A percentile compares a stretch with the other conserved stretches of the same genome.
Conservation (phyloP, 2,888 invertebrate species). For the Himalopsyche kuldschensis region DNA sequence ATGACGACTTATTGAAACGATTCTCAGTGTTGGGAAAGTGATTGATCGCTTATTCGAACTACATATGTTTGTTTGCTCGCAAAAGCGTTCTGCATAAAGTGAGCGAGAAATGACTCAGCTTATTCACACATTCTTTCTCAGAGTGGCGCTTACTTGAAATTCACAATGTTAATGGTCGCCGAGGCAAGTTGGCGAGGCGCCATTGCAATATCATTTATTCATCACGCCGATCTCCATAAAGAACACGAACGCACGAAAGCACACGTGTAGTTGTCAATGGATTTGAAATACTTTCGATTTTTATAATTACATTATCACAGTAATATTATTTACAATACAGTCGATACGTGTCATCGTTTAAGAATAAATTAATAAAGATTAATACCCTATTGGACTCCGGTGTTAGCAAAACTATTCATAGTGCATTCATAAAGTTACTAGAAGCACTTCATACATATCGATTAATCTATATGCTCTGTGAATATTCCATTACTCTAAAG, state of each 20-base stretch:
- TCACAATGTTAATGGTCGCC: not conserved
- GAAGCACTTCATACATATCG: too few species aligned
- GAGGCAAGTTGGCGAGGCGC: not conserved
- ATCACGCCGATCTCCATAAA: not conserved
- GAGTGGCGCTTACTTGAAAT: not conserved
- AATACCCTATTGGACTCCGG: not conserved
- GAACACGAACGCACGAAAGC: not conserved
- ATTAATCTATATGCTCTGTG: too few species aligned
- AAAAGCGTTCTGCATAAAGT: not conserved
- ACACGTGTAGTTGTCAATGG: not conserved
- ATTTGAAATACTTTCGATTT: not conserved
- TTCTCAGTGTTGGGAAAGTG: not conserved
- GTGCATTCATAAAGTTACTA: not conserved
- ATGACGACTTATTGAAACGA: too few species aligned
- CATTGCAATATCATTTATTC: not conserved
- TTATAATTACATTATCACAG: not conserved
- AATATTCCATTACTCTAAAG: too few species aligned
- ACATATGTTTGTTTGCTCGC: not conserved
- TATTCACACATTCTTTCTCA: not conserved
- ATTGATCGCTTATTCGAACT: not conserved
- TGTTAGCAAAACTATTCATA: not conserved
- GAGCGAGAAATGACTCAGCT: not conserved
- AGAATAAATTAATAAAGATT: not conserved
- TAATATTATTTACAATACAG: not conserved
- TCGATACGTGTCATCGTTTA: not conserved